These are phyloP conservation scores for Tortrix viridana DNA, from an alignment of 2,888 invertebrate species.

Conservation along the genomic window DNA sequence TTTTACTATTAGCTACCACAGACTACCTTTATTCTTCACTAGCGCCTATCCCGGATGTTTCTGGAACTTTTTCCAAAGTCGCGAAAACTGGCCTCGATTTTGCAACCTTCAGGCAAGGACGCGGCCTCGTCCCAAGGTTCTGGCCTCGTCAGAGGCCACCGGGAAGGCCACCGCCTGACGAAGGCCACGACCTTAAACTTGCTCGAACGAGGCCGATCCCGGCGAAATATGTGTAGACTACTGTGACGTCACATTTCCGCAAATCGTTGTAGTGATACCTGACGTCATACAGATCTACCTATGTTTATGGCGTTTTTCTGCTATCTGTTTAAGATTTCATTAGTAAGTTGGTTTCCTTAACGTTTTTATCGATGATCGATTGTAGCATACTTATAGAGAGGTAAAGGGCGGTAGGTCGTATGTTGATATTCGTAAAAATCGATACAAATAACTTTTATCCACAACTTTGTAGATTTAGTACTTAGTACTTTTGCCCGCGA, in stretches of 20 bases:
- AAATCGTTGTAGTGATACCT: no score
- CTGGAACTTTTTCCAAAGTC: conserved; percentile 11
- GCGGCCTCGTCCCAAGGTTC: conserved; percentile 51
- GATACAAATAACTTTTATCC: no score
- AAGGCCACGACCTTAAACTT: conserved; percentile 27
- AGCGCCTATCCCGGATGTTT: not conserved
- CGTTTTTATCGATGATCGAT: no score
- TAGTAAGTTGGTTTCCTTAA: no score
- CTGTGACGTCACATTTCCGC: conserved; percentile 22
- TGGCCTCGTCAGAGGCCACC: conserved; percentile 26
- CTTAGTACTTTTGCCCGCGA: no score
- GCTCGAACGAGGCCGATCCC: conserved; percentile 11
- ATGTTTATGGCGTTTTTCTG: no score
- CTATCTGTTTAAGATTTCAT: no score
- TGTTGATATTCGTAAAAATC: no score
- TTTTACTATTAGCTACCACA: no score
- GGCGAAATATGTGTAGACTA: conserved; percentile 24
- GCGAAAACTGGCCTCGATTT: conserved; percentile 11
- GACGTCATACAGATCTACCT: not conserved
- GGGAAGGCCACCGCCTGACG: conserved; percentile 23
- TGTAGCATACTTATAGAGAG: no score
- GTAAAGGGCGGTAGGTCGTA: no score
- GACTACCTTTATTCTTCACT: not conserved
- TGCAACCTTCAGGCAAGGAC: conserved; percentile 40
- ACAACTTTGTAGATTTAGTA: no score